Conservation (phyloP, 2,888 invertebrate genomes). For the Philhelius pedissequus region DNA sequence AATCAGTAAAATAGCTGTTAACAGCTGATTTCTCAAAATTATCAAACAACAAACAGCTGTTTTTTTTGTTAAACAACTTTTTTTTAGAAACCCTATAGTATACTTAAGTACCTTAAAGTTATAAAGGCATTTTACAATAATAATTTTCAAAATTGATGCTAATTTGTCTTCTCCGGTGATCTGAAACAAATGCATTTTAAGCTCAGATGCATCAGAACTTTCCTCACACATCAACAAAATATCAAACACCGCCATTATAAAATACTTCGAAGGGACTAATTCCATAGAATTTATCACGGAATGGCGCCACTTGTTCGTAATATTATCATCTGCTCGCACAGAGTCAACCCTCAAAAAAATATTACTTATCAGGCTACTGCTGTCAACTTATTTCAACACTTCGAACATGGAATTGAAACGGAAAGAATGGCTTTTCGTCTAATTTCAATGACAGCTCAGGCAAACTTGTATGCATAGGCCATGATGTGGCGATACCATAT, state of each 20-base stretch:
- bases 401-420: slow-evolving; percentile 13
- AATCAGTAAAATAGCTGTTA: no score
- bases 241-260: slow-evolving; percentile 26
- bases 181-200: no score
- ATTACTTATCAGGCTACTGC: slow-evolving; percentile 44
- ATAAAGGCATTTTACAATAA: no score
- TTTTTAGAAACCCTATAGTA: no score
- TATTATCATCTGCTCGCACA: slow-evolving; percentile 41
- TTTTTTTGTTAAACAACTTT: no score
- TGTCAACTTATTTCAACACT: slow-evolving; percentile 61
- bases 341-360: slow-evolving; percentile 45
- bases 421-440: slow-evolving; percentile 45
- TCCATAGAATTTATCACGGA: slow-evolving; percentile 37
- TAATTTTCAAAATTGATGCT: no score
- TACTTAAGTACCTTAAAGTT: no score
- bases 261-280: neutral
- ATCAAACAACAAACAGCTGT: no score
- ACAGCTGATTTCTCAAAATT: no score
- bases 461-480: slow-evolving; percentile 39
- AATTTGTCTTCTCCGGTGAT: no score
- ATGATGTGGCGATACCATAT: slow-evolving; percentile 50
- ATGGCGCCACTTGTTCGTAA: slow-evolving; percentile 55
- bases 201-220: no score
- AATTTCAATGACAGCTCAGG: slow-evolving; percentile 54
- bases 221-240: neutral